A percentile compares a stretch with the other conserved stretches of the same genome.
phyloP scores from a whole-genome alignment of 2,888 invertebrate species.

The Lasioglossum pauxillum region DNA sequence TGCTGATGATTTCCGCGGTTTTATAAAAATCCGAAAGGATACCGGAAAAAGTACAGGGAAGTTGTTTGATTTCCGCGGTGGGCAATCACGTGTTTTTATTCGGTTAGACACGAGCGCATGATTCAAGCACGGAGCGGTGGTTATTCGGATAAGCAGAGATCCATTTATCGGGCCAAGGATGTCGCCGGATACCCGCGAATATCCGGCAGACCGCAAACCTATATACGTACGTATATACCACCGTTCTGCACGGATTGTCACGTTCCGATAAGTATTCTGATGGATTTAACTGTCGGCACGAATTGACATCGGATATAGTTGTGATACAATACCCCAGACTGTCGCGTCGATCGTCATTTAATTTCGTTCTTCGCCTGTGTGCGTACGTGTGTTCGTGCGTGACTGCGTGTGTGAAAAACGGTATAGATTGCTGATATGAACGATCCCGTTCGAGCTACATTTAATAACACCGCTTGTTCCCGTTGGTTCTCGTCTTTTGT shows the following conservation, averaged over 20 bases:
- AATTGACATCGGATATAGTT: constrained; percentile 45
- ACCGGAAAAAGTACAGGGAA: background rate
- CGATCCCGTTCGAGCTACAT: constrained; percentile 10
- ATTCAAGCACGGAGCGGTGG: constrained; percentile 21
- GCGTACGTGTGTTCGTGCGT: background rate
- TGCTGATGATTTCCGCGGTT: background rate
- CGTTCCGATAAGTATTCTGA: constrained; percentile 63
- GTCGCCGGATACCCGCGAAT: constrained; percentile 65
- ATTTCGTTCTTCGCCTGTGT: background rate
- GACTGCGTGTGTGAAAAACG: background rate
- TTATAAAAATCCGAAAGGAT: background rate
- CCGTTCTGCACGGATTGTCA: constrained; percentile 38
- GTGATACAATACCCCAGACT: constrained; percentile 8
- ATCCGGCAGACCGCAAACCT: constrained; percentile 57
- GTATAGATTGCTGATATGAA: constrained; percentile 21
- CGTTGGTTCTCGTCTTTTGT: background rate
- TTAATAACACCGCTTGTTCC: background rate
- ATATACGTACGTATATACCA: background rate
- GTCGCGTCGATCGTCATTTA: constrained; percentile 21
- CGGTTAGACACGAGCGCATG: constrained; percentile 17
- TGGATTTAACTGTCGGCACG: constrained; percentile 43
- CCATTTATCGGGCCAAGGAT: constrained; percentile 67
- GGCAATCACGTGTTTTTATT: constrained; percentile 32
- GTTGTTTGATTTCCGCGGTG: background rate
- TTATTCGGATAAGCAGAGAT: constrained; percentile 61